phyloP scores from a whole-genome alignment of 64 coral and sea anemone species.

The Montipora foliosa region DNA sequence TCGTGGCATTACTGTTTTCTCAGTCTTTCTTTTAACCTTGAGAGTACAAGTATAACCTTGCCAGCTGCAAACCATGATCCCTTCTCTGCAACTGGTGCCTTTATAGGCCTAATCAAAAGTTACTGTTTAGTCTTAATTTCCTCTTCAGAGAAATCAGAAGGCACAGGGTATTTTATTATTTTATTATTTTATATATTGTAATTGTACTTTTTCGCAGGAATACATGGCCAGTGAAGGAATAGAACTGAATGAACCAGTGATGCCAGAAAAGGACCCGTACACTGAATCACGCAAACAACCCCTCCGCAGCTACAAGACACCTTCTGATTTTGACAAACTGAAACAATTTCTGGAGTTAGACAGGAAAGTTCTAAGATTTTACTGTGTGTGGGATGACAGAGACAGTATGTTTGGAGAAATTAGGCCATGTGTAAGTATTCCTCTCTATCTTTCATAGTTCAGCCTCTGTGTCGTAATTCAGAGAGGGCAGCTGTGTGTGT shows the following conservation, averaged over 20 bases:
- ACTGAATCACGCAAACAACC: slow-evolving; percentile 88
- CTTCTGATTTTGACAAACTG: slow-evolving; percentile 95
- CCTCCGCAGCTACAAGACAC: slow-evolving; percentile 86
- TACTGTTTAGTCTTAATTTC: too few relatives aligned
- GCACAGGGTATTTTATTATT: too few relatives aligned
- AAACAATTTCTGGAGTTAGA: slow-evolving; percentile 95
- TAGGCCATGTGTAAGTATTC: slow-evolving; percentile 92
- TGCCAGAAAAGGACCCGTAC: slow-evolving; percentile 78
- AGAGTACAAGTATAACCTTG: too few relatives aligned
- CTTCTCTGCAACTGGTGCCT: too few relatives aligned
- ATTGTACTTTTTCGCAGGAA: slow-evolving; percentile 56
- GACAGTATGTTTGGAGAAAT: slow-evolving; percentile 99
- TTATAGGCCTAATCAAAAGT: too few relatives aligned
- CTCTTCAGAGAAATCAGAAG: too few relatives aligned
- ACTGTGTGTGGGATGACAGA: slow-evolving; percentile 99
- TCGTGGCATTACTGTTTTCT: too few relatives aligned
- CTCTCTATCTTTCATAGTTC: background rate
- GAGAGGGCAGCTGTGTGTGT: too few relatives aligned
- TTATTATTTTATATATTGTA: too few relatives aligned
- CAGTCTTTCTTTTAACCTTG: too few relatives aligned
- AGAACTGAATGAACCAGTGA: slow-evolving; percentile 78
- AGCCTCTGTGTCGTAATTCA: too few relatives aligned
- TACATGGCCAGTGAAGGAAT: slow-evolving; percentile 99
- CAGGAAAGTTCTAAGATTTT: slow-evolving; percentile 94
- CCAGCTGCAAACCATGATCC: too few relatives aligned